A percentile compares a stretch with the other conserved stretches of the same genome.
phyloP scores from a whole-genome alignment of 2,113 vertebrate species.

The Romanogobio albipinnatus region DNA sequence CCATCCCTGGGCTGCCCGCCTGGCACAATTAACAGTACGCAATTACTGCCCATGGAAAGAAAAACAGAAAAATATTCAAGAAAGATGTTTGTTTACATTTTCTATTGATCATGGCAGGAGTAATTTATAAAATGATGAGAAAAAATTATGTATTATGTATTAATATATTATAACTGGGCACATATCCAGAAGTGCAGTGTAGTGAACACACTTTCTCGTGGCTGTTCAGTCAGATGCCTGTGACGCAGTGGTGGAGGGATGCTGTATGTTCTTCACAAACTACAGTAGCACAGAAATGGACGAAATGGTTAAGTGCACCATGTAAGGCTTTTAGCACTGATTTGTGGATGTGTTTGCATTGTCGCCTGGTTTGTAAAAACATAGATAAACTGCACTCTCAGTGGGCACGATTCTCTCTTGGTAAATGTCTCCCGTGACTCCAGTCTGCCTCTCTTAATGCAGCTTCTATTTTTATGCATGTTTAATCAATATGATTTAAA shows the following conservation, averaged over 20 bases:
- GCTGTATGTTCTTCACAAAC: neutral
- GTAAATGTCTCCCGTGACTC: neutral
- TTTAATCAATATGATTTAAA: conserved; percentile 7
- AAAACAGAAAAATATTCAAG: neutral
- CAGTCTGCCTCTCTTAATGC: neutral
- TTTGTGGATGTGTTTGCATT: neutral
- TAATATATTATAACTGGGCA: neutral
- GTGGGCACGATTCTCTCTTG: neutral
- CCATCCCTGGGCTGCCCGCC: neutral
- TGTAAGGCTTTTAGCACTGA: neutral
- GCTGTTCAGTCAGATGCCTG: neutral
- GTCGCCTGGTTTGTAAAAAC: neutral
- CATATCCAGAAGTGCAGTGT: neutral
- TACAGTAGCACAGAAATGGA: neutral
- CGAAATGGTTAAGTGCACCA: neutral
- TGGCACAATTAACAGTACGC: neutral
- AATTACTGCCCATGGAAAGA: neutral
- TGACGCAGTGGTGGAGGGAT: neutral
- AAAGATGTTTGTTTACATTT: conserved; percentile 4
- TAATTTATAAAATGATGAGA: neutral
- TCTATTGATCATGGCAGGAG: neutral
- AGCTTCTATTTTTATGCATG: neutral
- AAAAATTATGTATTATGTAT: neutral
- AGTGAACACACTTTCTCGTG: neutral
- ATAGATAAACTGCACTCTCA: neutral